These are phyloP conservation scores for Micrasema longulum DNA, from an alignment of 1,140 invertebrate genomes.

Conservation along the genomic window DNA sequence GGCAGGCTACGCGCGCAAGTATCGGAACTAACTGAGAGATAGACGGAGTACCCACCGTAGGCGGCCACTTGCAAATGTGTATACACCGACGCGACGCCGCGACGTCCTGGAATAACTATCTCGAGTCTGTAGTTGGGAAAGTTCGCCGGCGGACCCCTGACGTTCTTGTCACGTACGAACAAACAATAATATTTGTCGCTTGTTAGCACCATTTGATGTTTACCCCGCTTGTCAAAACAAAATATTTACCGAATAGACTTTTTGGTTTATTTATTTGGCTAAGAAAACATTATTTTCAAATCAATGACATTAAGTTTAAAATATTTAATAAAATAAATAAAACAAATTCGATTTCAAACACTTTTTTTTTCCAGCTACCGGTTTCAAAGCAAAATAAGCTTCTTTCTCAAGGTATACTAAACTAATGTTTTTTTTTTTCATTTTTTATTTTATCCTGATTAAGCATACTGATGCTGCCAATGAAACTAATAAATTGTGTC, in stretches of 20 bases:
- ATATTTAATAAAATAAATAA: background rate
- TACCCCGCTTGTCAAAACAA: background rate
- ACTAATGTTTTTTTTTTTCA: too few relatives aligned
- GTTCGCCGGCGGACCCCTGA: background rate
- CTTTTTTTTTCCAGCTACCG: background rate
- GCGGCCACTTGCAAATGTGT: constrained; percentile 24
- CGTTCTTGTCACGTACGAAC: background rate
- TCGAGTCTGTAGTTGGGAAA: constrained; percentile 8
- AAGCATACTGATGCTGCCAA: background rate
- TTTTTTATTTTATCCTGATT: too few relatives aligned
- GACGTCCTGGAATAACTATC: constrained; percentile 8
- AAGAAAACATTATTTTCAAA: background rate
- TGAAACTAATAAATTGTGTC: too few relatives aligned
- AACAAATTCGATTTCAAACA: background rate
- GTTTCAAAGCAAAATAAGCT: too few relatives aligned
- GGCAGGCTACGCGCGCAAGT: constrained; percentile 49
- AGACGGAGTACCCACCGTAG: too few relatives aligned
- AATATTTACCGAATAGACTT: background rate
- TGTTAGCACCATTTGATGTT: background rate
- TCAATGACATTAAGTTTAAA: background rate
- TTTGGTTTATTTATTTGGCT: background rate
- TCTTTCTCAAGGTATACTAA: too few relatives aligned
- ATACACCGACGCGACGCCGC: constrained; percentile 14
- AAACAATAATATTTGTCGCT: constrained; percentile 10
- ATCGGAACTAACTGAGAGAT: constrained; percentile 51